A percentile compares a stretch with the other conserved stretches of the same genome.
Conservation (phyloP, 2,888 invertebrate species). For the Melanostoma scalare region DNA sequence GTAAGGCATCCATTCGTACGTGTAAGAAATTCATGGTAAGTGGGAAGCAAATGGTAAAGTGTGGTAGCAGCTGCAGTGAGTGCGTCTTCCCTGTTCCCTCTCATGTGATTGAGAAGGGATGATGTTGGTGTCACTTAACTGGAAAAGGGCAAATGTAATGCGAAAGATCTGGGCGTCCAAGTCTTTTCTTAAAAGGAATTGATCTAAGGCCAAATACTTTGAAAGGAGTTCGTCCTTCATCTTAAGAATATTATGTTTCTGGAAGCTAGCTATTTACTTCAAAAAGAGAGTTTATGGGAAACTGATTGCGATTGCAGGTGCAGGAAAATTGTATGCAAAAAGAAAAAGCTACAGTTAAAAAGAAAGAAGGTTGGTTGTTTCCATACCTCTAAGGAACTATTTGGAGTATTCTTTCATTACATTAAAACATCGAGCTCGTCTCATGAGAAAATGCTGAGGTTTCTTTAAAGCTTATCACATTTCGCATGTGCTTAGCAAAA, state of each 20-base stretch:
- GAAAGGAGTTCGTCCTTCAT: conserved; percentile 38
- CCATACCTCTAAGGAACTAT: too few species aligned
- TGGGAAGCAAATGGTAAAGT: background rate
- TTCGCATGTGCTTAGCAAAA: too few species aligned
- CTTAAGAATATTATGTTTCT: conserved; percentile 56
- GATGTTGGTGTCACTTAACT: conserved; percentile 17
- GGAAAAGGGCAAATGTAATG: conserved; percentile 39
- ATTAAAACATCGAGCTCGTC: too few species aligned
- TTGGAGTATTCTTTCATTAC: too few species aligned
- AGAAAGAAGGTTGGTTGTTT: too few species aligned
- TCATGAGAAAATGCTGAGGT: too few species aligned
- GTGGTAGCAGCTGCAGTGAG: too few species aligned
- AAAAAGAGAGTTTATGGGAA: conserved; percentile 26
- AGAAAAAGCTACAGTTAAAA: too few species aligned
- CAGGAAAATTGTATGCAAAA: background rate
- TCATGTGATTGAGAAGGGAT: background rate
- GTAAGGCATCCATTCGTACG: background rate
- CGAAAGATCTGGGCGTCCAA: conserved; percentile 27
- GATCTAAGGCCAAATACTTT: conserved; percentile 49
- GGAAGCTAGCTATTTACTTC: conserved; percentile 30
- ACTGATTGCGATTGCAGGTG: conserved; percentile 7
- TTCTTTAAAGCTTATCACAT: too few species aligned
- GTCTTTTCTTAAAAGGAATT: conserved; percentile 40
- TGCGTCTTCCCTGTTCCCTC: too few species aligned
- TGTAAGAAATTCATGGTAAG: conserved; percentile 56